phyloP scores from a whole-genome alignment of 2,797 vertebrate genomes.

The Cyprinella venusta region DNA sequence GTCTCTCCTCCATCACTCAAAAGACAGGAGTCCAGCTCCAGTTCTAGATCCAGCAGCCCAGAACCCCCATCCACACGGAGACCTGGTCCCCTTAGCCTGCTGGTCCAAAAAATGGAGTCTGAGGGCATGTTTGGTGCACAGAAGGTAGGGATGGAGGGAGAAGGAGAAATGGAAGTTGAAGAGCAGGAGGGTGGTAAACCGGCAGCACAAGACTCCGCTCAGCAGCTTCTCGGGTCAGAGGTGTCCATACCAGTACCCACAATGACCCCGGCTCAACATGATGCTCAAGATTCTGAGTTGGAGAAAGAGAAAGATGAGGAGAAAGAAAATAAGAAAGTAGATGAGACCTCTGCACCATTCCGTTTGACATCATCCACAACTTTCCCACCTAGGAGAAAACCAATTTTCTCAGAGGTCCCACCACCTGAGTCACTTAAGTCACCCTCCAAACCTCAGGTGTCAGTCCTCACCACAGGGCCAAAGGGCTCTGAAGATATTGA shows the following conservation, averaged over 20 bases:
- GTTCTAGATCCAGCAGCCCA: slow-evolving; percentile 83
- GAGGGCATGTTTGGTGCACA: slow-evolving; percentile 70
- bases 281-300: slow-evolving; percentile 18
- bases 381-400: slow-evolving; percentile 51
- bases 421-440: slow-evolving; percentile 55
- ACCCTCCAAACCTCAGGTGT: slow-evolving; percentile 45
- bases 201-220: slow-evolving; percentile 12
- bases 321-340: slow-evolving; percentile 37
- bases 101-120: slow-evolving; percentile 79
- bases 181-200: slow-evolving; percentile 12
- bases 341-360: slow-evolving; percentile 18
- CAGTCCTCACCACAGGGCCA: slow-evolving; percentile 33
- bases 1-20: slow-evolving; percentile 65
- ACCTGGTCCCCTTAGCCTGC: slow-evolving; percentile 76
- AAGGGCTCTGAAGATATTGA: slow-evolving; percentile 29
- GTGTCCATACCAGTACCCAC: slow-evolving; percentile 11
- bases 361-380: slow-evolving; percentile 22
- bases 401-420: slow-evolving; percentile 60
- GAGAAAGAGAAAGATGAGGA: slow-evolving; percentile 53
- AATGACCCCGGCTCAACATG: background rate
- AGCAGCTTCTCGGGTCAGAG: slow-evolving; percentile 2
- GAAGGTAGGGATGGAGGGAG: slow-evolving; percentile 63
- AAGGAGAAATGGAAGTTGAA: slow-evolving; percentile 43
- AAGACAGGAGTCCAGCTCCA: slow-evolving; percentile 77
- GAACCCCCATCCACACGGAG: slow-evolving; percentile 76